Evolutionary conservation across 2,888 invertebrate genomes (phyloP).

Genomic region (Lasioglossum vierecki): DNA sequence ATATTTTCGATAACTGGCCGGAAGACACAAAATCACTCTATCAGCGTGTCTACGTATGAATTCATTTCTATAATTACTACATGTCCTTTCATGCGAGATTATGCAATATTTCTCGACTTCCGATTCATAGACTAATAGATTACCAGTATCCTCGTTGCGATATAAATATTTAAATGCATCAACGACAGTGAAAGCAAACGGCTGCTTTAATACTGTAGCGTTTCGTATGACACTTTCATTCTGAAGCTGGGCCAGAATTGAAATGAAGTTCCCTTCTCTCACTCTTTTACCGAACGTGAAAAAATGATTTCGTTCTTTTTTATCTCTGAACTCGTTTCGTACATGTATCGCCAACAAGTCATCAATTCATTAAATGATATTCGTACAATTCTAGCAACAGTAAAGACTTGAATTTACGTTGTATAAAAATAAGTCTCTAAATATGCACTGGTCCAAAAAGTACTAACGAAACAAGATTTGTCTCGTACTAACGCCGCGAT

Average conservation of each 20-base stretch:
- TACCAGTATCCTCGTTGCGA: not conserved
- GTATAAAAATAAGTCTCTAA: slow-evolving; percentile 27
- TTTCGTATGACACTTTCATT: slow-evolving; percentile 13
- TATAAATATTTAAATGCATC: slow-evolving; percentile 51
- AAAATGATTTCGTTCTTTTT: not conserved
- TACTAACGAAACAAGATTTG: slow-evolving; percentile 22
- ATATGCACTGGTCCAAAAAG: slow-evolving; percentile 14
- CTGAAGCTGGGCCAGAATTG: not conserved
- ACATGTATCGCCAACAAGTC: not conserved
- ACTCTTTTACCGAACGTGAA: not conserved
- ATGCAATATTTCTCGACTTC: not conserved
- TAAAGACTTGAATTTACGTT: slow-evolving; percentile 8
- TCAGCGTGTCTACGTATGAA: slow-evolving; percentile 22
- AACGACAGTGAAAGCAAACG: slow-evolving; percentile 40
- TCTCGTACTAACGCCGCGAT: slow-evolving; percentile 20
- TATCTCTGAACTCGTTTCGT: not conserved
- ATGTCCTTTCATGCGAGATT: not conserved
- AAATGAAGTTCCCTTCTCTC: not conserved
- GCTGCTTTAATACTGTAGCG: slow-evolving; percentile 58
- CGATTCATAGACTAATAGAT: slow-evolving; percentile 1
- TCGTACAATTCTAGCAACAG: slow-evolving; percentile 13
- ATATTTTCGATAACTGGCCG: slow-evolving; percentile 35
- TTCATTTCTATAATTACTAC: slow-evolving; percentile 25
- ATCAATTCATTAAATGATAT: not conserved
- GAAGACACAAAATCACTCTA: slow-evolving; percentile 50